Percentiles rank a stretch among this genome's conserved stretches.
Conservation (phyloP, 2,888 invertebrate genomes). For the Plebejus anna region DNA sequence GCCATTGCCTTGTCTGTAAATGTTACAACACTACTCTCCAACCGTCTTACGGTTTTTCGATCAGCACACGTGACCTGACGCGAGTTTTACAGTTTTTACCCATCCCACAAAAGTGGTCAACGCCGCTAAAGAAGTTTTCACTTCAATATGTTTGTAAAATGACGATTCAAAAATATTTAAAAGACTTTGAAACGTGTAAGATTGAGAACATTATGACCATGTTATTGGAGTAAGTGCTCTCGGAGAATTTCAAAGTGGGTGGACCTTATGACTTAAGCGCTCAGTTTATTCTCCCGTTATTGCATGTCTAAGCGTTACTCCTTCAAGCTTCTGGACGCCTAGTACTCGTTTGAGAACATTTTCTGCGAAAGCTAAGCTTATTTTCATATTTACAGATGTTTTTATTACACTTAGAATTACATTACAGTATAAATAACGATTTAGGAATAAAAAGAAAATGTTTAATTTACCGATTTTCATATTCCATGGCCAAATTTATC, state of each 20-base stretch:
- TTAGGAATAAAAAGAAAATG: too few species aligned
- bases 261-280: slow-evolving; percentile 7
- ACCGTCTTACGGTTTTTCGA: too few species aligned
- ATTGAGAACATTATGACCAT: not conserved
- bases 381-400: not conserved
- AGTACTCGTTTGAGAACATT: slow-evolving; percentile 16
- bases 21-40: too few species aligned
- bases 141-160: not conserved
- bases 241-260: slow-evolving; percentile 12
- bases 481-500: too few species aligned
- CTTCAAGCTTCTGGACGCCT: not conserved
- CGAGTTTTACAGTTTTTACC: too few species aligned
- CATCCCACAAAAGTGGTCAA: too few species aligned
- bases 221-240: not conserved
- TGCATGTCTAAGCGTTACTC: slow-evolving; percentile 21
- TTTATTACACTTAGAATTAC: not conserved
- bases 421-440: not conserved
- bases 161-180: not conserved
- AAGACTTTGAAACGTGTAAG: slow-evolving; percentile 3
- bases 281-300: slow-evolving; percentile 21
- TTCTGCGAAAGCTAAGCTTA: not conserved
- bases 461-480: too few species aligned
- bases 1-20: slow-evolving; percentile 93
- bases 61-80: too few species aligned
- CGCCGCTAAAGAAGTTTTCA: too few species aligned